Evolutionary conservation across 2,888 invertebrate genomes (phyloP), one percentile per base, ranked within the genome.

Genomic region (Drosophila kanekoi): DNA sequence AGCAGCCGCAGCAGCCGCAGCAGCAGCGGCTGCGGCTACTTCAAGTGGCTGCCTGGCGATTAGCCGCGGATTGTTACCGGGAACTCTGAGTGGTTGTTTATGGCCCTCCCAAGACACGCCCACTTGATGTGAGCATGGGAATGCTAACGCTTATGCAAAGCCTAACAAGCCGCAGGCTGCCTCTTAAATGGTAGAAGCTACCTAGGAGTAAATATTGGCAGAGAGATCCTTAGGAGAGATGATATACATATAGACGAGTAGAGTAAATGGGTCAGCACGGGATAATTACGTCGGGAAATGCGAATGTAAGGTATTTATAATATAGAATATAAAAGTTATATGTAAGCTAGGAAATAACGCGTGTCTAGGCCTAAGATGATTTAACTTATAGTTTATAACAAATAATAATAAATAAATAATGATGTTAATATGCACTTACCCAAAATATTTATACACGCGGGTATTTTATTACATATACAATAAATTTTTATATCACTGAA

Each of bases 61-160:
- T 82, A 82, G 82, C 82, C 73, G 72, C 87, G 82, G 85, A 71
- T 81, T 65, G 82, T 82, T 84, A 87, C 87, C 76, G 85, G 87
- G 83, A 80, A 80, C 73, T 79, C 62, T 53, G 72, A 71, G 77
- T 72, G 68, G 70, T 87, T 87, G 85, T 82, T 82, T 82, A 82
- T 87, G 87, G 52, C 62, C 86, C 82, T 59, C 61, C 85, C 80
- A 72, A 37, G 72, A 52, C 79, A 87, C 88, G 82, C 82, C 82
- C 79, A 77, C 75, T 72, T 78, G 77, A 63, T 70, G 80, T 54
- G 59, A 38, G 73, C 68, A 53, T 68, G 68, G 68, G 64, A 68
- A 70, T 57, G 70, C 56, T 53, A 38, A 32, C 33, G 49, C 54
- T 77, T 64, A 65, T 37, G 41, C 61, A 67, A 67, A 67, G 72